phyloP scores from a whole-genome alignment of 2,113 vertebrate species.

The Cygnus buccinator region DNA sequence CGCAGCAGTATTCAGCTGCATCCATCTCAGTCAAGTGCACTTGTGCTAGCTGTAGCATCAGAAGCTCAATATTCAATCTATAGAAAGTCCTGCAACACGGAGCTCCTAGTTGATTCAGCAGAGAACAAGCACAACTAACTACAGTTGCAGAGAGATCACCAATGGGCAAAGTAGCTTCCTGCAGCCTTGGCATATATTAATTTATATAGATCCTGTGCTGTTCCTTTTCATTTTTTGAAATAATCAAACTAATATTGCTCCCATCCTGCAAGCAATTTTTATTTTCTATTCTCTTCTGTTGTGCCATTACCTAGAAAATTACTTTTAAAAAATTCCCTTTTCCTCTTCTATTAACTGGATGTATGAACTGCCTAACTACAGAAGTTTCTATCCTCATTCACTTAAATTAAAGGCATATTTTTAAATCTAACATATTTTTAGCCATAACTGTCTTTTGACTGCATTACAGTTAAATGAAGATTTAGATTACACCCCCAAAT shows the following conservation, averaged over 20 bases:
- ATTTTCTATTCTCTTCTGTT: background rate
- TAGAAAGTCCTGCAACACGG: background rate
- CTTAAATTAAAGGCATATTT: background rate
- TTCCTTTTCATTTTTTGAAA: background rate
- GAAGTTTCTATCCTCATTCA: background rate
- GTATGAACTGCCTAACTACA: background rate
- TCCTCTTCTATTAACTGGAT: background rate
- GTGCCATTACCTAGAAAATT: background rate
- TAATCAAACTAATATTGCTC: background rate
- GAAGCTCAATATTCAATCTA: slow-evolving; percentile 3
- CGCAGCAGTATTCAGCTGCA: background rate
- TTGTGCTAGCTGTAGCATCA: background rate
- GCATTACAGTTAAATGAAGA: background rate
- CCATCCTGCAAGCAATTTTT: background rate
- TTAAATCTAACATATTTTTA: background rate
- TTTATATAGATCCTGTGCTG: background rate
- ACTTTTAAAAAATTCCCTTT: background rate
- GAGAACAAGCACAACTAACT: background rate
- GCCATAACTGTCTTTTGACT: background rate
- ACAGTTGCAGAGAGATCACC: background rate
- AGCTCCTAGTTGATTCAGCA: background rate
- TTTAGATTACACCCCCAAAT: background rate
- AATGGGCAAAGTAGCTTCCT: background rate
- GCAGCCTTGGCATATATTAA: background rate
- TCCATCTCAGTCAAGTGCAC: background rate